These are phyloP conservation scores for Varroa destructor DNA, from an alignment of 1,140 invertebrate species.

Conservation along the genomic window DNA sequence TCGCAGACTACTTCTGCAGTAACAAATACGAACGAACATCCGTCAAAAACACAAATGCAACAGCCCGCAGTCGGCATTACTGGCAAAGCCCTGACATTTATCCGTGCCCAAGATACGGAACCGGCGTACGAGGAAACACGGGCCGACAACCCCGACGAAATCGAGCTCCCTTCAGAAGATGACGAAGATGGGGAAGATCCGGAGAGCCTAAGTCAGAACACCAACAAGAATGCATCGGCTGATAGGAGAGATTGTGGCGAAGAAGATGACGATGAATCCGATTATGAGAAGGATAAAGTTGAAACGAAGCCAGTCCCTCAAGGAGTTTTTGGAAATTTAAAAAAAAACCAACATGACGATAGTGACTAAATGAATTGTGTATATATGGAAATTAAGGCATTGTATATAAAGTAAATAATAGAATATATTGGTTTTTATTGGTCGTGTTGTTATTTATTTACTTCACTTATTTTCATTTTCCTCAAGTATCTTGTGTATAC, in stretches of 20 bases:
- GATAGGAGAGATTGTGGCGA: no score
- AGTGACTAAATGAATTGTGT: neutral
- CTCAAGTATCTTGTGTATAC: no score
- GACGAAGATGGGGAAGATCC: neutral
- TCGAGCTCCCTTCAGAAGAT: neutral
- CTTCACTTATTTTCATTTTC: no score
- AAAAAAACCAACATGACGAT: neutral
- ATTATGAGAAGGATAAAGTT: neutral
- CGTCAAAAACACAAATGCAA: neutral
- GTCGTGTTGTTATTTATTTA: no score
- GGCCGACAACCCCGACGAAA: slow-evolving; percentile 12
- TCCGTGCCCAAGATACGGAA: slow-evolving; percentile 4
- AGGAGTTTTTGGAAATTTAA: slow-evolving; percentile 4
- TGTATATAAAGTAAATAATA: slow-evolving; percentile 14
- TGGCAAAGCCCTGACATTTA: neutral
- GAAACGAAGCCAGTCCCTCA: slow-evolving; percentile 4
- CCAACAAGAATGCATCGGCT: no score
- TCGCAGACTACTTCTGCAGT: neutral
- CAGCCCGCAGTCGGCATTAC: neutral
- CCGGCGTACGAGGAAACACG: neutral
- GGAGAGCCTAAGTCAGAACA: no score
- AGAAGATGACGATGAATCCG: neutral
- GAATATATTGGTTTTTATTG: neutral
- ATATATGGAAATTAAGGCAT: neutral
- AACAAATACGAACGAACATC: neutral